Evolutionary conservation across 2,888 invertebrate genomes (phyloP).

Genomic region (Meghimatium bilineatum): DNA sequence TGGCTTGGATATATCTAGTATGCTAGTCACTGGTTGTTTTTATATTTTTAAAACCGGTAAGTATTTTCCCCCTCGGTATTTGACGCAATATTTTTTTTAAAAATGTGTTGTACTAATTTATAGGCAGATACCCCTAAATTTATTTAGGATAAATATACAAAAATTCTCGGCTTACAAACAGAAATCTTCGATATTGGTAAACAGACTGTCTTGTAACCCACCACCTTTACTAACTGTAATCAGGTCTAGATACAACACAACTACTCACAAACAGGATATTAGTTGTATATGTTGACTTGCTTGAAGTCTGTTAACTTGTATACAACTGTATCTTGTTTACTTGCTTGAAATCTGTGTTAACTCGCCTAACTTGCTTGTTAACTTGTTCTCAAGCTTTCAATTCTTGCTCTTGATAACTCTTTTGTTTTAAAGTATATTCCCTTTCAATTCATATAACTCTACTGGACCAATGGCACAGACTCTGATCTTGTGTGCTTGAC

Average conservation of each 20-base stretch:
- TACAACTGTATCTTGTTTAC: constrained; percentile 14
- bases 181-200: too few relatives aligned
- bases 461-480: constrained; percentile 35
- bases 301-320: constrained; percentile 24
- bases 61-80: too few relatives aligned
- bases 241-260: background rate
- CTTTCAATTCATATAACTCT: constrained; percentile 47
- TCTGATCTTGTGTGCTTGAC: constrained; percentile 41
- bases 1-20: too few relatives aligned
- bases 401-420: constrained; percentile 42
- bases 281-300: constrained; percentile 28
- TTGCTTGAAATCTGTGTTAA: constrained; percentile 39
- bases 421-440: constrained; percentile 20
- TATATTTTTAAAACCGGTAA: too few relatives aligned
- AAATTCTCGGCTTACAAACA: too few relatives aligned
- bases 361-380: constrained; percentile 34
- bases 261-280: constrained; percentile 47
- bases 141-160: too few relatives aligned
- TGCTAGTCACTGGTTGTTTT: too few relatives aligned
- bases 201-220: too few relatives aligned
- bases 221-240: background rate
- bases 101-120: too few relatives aligned
- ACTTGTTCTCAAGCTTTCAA: constrained; percentile 20
- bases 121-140: too few relatives aligned
- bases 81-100: too few relatives aligned